These are phyloP conservation scores for Syngnathus typhle DNA, from an alignment of 2,113 vertebrate species.

Conservation along the genomic window DNA sequence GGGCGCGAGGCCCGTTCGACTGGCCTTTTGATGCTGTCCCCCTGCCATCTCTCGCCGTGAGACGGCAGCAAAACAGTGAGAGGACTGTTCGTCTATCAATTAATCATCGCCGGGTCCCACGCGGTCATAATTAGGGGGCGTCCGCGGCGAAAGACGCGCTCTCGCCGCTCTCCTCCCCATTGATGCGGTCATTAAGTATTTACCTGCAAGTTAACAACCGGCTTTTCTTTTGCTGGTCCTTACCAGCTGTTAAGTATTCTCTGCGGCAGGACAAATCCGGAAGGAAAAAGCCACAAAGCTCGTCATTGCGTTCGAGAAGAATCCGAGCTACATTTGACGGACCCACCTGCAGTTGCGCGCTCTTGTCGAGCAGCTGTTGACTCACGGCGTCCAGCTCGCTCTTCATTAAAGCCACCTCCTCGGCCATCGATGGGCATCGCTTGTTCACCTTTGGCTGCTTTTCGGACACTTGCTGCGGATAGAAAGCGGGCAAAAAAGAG, in stretches of 20 bases:
- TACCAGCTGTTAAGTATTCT: slow-evolving; percentile 48
- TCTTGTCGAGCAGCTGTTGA: slow-evolving; percentile 80
- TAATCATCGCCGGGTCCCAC: slow-evolving; percentile 93
- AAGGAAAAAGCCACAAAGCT: slow-evolving; percentile 46
- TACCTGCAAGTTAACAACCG: slow-evolving; percentile 90
- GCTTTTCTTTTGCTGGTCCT: slow-evolving; percentile 62
- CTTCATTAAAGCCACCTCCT: slow-evolving; percentile 77
- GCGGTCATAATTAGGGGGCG: slow-evolving; percentile 95
- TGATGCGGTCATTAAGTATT: slow-evolving; percentile 96
- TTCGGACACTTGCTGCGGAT: slow-evolving; percentile 68
- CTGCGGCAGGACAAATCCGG: slow-evolving; percentile 34
- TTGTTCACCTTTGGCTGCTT: slow-evolving; percentile 80
- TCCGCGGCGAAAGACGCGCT: slow-evolving; percentile 87
- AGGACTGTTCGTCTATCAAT: slow-evolving; percentile 96
- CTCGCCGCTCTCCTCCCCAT: slow-evolving; percentile 69
- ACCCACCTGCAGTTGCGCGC: slow-evolving; percentile 83
- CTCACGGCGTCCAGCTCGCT: slow-evolving; percentile 77
- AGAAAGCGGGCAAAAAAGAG: slow-evolving; percentile 1
- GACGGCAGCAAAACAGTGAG: slow-evolving; percentile 85
- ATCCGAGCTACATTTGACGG: slow-evolving; percentile 46
- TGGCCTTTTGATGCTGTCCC: slow-evolving; percentile 98
- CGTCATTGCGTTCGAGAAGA: slow-evolving; percentile 12
- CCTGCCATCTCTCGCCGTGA: slow-evolving; percentile 69
- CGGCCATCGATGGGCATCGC: slow-evolving; percentile 55
- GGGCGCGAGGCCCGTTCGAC: slow-evolving; percentile 90